Conservation (phyloP, 2,113 vertebrate species). For the Meles meles region DNA sequence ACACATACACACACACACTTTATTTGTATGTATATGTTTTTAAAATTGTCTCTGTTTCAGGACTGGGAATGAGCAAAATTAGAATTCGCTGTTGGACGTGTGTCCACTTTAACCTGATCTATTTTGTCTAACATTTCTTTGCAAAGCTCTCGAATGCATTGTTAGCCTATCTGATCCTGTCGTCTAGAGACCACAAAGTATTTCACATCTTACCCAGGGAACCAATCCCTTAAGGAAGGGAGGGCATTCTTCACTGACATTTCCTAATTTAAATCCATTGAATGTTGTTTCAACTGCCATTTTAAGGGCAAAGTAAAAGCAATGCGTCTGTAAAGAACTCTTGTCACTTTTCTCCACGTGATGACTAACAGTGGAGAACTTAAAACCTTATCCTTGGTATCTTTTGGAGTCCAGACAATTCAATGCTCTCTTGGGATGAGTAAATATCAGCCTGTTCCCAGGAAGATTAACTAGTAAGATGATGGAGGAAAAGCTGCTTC, state of each 20-base stretch:
- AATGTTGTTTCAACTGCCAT: conserved; percentile 37
- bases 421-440: conserved; percentile 78
- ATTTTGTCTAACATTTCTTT: neutral
- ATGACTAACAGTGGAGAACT: conserved; percentile 65
- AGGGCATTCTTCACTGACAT: neutral
- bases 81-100: neutral
- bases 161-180: conserved; percentile 45
- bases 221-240: neutral
- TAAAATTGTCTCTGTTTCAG: neutral
- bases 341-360: conserved; percentile 61
- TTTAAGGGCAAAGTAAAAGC: conserved; percentile 40
- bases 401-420: conserved; percentile 80
- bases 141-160: conserved; percentile 12
- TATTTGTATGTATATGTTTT: neutral
- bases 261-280: conserved; percentile 49
- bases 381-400: conserved; percentile 75
- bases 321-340: conserved; percentile 6
- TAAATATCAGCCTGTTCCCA: conserved; percentile 83
- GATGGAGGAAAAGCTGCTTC: conserved; percentile 52
- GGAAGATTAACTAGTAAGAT: conserved; percentile 81
- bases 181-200: neutral
- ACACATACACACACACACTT: neutral
- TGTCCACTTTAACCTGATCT: conserved; percentile 33
- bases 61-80: neutral
- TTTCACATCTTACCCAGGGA: conserved; percentile 35